Evolutionary conservation across 2,113 vertebrate species (phyloP), one percentile per base, ranked within the genome.

Genomic region (Pelecanus crispus): DNA sequence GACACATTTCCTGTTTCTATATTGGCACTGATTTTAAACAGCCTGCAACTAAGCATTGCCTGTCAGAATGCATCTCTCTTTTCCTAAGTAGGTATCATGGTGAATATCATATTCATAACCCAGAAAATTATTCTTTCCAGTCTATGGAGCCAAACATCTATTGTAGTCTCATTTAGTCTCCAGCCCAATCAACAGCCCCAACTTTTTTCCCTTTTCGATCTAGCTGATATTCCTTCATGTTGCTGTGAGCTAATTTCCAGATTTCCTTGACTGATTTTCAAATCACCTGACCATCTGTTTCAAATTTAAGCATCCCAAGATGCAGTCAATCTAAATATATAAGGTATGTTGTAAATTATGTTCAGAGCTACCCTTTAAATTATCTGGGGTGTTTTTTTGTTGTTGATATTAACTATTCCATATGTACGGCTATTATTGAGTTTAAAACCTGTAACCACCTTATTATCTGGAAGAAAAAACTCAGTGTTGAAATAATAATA

Each of bases 231-330:
- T 81, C 36, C 31, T 94, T 75, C 81, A 28, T 72, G 40, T 82
- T 61, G 9, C 31, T 71, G 11, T 81, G 67, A 93, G 85, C 17
- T 94, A 71, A 83, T 95, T 94, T 94, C n/a, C 32, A 90, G 84
- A 70, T 93, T 92, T 96, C 83, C 94, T 94, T 90, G 66, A 94
- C 50, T 74, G 74, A 83, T 92, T 95, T 97, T 95, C 66, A 95
- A 95, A 94, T 97, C 95, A 96, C 92, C 90, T 97, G 97, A 88
- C 95, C 93, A 96, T 94, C 93, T 96, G 95, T 94, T 95, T 93
- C 91, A 92, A 77, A 95, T 96, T 88, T 83, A 91, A 95, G 12
- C 55, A 74, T 78, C 84, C 38, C 59, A 74, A 81, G 62, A 89
- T 70, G 67, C 59, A 93, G 24, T 71, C 72, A 95, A 34, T 90